phyloP scores from a whole-genome alignment of 2,797 vertebrate genomes.

The Microctenopoma stevenorrisi region DNA sequence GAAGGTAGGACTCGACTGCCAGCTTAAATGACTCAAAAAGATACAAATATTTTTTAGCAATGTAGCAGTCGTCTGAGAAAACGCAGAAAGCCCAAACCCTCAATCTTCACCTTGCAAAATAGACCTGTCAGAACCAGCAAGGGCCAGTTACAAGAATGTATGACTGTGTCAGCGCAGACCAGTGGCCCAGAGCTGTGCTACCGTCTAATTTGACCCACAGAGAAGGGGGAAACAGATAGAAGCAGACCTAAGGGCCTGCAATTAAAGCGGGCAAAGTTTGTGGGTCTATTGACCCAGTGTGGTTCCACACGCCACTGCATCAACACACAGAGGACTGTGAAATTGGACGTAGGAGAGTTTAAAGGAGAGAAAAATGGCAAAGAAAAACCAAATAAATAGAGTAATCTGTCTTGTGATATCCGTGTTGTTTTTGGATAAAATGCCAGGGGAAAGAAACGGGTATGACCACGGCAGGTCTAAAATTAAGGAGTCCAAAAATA shows the following conservation, averaged over 20 bases:
- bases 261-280: conserved; percentile 65
- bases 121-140: conserved; percentile 71
- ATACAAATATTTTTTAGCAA: conserved; percentile 49
- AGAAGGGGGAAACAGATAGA: conserved; percentile 72
- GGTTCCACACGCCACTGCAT: conserved; percentile 17
- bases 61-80: conserved; percentile 56
- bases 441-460: conserved; percentile 14
- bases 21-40: conserved; percentile 6
- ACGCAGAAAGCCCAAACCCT: conserved; percentile 69
- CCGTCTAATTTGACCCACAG: conserved; percentile 81
- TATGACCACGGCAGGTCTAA: conserved; percentile 23
- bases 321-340: conserved; percentile 25
- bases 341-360: conserved; percentile 19
- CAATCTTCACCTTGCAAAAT: conserved; percentile 70
- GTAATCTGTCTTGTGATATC: conserved; percentile 47
- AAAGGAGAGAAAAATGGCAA: conserved; percentile 6
- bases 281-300: conserved; percentile 33
- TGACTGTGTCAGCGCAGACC: conserved; percentile 66
- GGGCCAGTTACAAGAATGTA: conserved; percentile 75
- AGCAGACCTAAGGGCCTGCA: conserved; percentile 53
- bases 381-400: conserved; percentile 28
- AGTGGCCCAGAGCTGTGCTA: conserved; percentile 55
- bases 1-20: not conserved
- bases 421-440: conserved; percentile 31
- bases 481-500: conserved; percentile 64